phyloP scores from a whole-genome alignment of 2,888 invertebrate genomes.

The Mythimna ferrago region DNA sequence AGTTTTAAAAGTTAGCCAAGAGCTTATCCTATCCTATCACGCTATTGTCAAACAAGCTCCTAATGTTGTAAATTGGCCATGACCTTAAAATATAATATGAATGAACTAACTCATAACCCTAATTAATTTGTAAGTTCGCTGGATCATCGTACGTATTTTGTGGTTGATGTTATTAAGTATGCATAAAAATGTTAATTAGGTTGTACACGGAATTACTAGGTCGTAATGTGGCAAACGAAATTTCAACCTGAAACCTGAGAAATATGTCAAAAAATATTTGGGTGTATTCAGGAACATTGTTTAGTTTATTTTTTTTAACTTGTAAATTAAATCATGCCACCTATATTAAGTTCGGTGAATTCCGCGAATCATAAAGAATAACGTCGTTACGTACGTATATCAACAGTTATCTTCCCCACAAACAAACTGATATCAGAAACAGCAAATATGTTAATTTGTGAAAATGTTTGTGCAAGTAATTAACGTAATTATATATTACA shows the following conservation, averaged over 20 bases:
- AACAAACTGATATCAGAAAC: slow-evolving; percentile 65
- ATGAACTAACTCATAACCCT: slow-evolving; percentile 18
- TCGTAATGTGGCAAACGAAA: neutral
- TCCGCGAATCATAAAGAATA: slow-evolving; percentile 48
- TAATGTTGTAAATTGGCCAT: slow-evolving; percentile 9
- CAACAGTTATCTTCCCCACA: slow-evolving; percentile 59
- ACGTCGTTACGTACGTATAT: slow-evolving; percentile 40
- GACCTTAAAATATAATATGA: slow-evolving; percentile 8
- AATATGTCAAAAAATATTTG: neutral
- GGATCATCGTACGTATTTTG: slow-evolving; percentile 16
- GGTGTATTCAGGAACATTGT: neutral
- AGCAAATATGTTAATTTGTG: slow-evolving; percentile 60
- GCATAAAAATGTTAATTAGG: neutral
- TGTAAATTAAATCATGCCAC: slow-evolving; percentile 17
- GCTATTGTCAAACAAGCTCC: neutral
- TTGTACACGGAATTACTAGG: neutral
- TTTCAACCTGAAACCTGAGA: neutral
- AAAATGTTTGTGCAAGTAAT: slow-evolving; percentile 31
- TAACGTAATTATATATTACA: slow-evolving; percentile 38
- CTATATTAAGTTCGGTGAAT: slow-evolving; percentile 28
- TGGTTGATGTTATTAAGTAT: neutral
- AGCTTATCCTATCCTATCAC: neutral
- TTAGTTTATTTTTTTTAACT: neutral
- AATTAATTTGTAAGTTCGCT: slow-evolving; percentile 16
- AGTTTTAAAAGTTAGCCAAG: neutral